These are phyloP conservation scores for Drosophila athabasca DNA, from an alignment of 1,140 invertebrate genomes.

Conservation along the genomic window DNA sequence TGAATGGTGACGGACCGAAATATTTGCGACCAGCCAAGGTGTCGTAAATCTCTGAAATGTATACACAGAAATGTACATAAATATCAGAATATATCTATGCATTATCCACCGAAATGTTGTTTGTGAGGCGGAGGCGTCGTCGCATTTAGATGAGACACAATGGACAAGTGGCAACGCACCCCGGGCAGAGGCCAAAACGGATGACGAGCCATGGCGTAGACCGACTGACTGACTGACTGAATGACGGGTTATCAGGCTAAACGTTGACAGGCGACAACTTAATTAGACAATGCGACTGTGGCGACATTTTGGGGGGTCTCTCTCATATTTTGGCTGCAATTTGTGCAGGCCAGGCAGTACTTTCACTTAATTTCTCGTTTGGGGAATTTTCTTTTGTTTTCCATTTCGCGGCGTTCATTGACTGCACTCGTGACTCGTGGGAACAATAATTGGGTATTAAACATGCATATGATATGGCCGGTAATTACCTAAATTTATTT, in stretches of 20 bases:
- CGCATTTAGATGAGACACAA: constrained; percentile 50
- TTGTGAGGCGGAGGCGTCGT: constrained; percentile 7
- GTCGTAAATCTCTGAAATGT: constrained; percentile 62
- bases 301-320: constrained; percentile 34
- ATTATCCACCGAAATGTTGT: constrained; percentile 12
- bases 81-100: constrained; percentile 8
- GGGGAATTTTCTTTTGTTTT: constrained; percentile 44
- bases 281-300: constrained; percentile 60
- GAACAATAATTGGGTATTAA: constrained; percentile 60
- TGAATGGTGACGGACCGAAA: constrained; percentile 15
- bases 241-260: constrained; percentile 61
- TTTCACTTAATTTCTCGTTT: constrained; percentile 9
- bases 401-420: constrained; percentile 69
- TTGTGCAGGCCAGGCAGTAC: constrained; percentile 8
- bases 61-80: constrained; percentile 42
- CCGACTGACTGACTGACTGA: constrained; percentile 27
- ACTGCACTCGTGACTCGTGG: constrained; percentile 42
- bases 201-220: constrained; percentile 14
- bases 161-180: constrained; percentile 61
- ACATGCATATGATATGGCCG: constrained; percentile 18
- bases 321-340: constrained; percentile 36
- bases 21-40: constrained; percentile 15
- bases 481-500: constrained; percentile 68
- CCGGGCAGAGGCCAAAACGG: constrained; percentile 8
- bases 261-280: constrained; percentile 68